phyloP scores from a whole-genome alignment of 2,888 invertebrate species.

The Esperia sulphurella region DNA sequence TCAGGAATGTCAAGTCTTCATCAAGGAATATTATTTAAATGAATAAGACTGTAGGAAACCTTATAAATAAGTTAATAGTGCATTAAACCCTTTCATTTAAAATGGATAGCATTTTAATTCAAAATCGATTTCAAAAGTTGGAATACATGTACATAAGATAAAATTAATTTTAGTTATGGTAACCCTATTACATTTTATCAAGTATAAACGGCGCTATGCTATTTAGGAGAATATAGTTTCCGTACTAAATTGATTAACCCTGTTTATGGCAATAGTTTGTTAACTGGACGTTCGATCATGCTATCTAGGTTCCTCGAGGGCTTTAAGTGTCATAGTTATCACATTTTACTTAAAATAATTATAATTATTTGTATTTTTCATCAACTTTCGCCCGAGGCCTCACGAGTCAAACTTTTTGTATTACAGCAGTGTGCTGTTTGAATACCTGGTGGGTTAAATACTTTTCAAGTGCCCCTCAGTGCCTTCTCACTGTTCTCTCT shows the following conservation, averaged over 20 bases:
- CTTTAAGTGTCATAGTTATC: conserved; percentile 2
- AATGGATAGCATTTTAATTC: no score
- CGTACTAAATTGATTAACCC: background rate
- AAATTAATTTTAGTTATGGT: no score
- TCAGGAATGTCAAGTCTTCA: no score
- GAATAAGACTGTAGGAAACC: no score
- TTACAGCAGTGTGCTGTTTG: background rate
- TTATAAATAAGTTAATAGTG: no score
- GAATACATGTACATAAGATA: no score
- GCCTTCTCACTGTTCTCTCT: background rate
- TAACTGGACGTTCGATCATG: background rate
- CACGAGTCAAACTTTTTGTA: conserved; percentile 3
- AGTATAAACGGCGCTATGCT: no score
- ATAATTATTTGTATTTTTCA: conserved; percentile 12
- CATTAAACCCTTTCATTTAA: no score
- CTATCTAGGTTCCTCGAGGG: conserved; percentile 2
- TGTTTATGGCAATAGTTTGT: background rate
- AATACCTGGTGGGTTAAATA: background rate
- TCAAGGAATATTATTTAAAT: no score
- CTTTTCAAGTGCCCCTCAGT: background rate
- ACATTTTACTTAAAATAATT: conserved; percentile 6
- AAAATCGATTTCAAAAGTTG: no score
- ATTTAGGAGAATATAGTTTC: no score
- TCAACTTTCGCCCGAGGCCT: conserved; percentile 7
- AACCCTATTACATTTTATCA: no score